Conservation (phyloP, 2,888 invertebrate genomes). For the Drosophila stalkeri region DNA sequence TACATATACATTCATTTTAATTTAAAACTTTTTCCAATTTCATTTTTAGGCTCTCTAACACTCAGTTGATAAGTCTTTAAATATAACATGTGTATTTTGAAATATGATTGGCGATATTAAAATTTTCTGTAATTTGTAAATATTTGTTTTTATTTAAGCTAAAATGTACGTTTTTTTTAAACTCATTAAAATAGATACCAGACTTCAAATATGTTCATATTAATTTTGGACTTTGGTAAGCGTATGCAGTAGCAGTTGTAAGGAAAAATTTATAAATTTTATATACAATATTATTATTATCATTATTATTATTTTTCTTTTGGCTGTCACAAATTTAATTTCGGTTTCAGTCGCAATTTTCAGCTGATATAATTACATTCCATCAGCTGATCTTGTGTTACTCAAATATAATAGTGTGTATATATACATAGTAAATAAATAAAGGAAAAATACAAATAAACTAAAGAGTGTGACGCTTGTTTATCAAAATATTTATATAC, state of each 20-base stretch:
- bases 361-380: neutral
- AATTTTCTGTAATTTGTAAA: neutral
- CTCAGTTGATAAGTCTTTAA: neutral
- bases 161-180: neutral
- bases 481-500: neutral
- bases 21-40: neutral
- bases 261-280: neutral
- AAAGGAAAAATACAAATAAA: neutral
- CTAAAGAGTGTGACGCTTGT: neutral
- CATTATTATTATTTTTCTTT: neutral
- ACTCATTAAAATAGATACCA: neutral
- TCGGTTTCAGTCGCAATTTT: constrained; percentile 1
- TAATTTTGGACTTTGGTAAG: neutral
- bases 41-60: neutral
- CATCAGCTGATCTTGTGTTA: neutral
- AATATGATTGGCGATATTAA: neutral
- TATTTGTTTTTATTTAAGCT: neutral
- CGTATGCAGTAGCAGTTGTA: neutral
- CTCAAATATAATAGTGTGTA: neutral
- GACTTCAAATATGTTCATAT: too few species aligned
- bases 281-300: neutral
- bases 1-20: neutral
- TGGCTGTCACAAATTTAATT: neutral
- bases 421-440: neutral
- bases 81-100: neutral